Percentiles rank a stretch among this genome's conserved stretches.
phyloP scores from a whole-genome alignment of 1,140 invertebrate species.

The Ceratina japonica region DNA sequence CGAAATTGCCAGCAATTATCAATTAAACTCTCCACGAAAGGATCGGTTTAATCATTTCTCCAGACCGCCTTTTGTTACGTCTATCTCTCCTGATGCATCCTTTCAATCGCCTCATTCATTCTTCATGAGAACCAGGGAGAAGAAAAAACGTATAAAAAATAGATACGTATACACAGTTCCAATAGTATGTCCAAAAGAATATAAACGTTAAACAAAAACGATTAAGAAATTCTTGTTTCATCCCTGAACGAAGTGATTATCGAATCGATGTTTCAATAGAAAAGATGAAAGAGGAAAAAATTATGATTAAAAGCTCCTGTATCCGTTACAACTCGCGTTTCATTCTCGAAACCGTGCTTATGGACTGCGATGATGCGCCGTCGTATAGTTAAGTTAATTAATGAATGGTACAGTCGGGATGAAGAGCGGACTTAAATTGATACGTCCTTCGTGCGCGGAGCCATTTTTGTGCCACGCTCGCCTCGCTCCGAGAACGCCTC shows the following conservation, averaged over 20 bases:
- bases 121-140: background rate
- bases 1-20: slow-evolving; percentile 62
- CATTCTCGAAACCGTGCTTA: slow-evolving; percentile 68
- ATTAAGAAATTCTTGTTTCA: no score
- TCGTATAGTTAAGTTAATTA: slow-evolving; percentile 79
- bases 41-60: slow-evolving; percentile 44
- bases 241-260: background rate
- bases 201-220: no score
- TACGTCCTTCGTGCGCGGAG: slow-evolving; percentile 76
- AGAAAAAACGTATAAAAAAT: background rate
- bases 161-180: background rate
- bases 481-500: slow-evolving; percentile 23
- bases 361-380: slow-evolving; percentile 71
- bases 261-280: background rate
- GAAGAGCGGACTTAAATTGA: slow-evolving; percentile 78
- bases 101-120: slow-evolving; percentile 32
- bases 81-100: slow-evolving; percentile 44
- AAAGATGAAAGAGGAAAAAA: background rate
- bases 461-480: slow-evolving; percentile 70
- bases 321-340: slow-evolving; percentile 67
- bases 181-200: background rate
- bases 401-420: slow-evolving; percentile 78
- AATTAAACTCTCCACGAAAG: slow-evolving; percentile 60
- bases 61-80: slow-evolving; percentile 47
- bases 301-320: slow-evolving; percentile 60